Conservation (phyloP, 2,113 vertebrate genomes). For the Isurus oxyrinchus region DNA sequence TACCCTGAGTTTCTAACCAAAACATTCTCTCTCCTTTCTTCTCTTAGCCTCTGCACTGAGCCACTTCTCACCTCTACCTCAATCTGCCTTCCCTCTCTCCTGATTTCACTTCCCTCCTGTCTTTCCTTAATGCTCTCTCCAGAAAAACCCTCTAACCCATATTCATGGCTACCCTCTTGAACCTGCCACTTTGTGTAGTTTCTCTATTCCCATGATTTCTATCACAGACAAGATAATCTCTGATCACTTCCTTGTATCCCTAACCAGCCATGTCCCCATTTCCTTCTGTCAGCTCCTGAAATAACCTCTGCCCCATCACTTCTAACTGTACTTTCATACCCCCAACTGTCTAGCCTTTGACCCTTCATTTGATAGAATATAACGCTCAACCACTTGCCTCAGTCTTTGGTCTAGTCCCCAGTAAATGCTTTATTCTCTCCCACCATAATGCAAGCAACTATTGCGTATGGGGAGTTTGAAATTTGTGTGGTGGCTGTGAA, state of each 20-base stretch:
- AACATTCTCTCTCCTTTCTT: background rate
- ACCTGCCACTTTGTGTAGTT: background rate
- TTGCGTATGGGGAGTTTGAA: no score
- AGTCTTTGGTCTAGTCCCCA: background rate
- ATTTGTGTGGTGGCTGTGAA: no score
- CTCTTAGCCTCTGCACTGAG: background rate
- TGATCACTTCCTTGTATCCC: background rate
- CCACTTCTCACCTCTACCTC: background rate
- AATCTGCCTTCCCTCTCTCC: background rate
- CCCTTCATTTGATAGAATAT: no score
- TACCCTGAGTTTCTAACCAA: background rate
- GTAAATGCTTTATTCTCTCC: background rate
- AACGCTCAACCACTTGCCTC: background rate
- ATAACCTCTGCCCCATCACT: background rate
- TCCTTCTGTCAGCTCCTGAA: background rate
- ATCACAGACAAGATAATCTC: background rate
- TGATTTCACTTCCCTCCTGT: background rate
- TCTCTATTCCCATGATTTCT: background rate
- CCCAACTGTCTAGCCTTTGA: no score
- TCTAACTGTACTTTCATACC: background rate
- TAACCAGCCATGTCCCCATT: background rate
- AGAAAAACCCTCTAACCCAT: background rate
- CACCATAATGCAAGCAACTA: no score
- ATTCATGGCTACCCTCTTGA: background rate
- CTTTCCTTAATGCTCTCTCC: background rate